Base-by-base conservation (phyloP, 2,888 invertebrate genomes). In the Zaprionus bogoriensis region DNA sequence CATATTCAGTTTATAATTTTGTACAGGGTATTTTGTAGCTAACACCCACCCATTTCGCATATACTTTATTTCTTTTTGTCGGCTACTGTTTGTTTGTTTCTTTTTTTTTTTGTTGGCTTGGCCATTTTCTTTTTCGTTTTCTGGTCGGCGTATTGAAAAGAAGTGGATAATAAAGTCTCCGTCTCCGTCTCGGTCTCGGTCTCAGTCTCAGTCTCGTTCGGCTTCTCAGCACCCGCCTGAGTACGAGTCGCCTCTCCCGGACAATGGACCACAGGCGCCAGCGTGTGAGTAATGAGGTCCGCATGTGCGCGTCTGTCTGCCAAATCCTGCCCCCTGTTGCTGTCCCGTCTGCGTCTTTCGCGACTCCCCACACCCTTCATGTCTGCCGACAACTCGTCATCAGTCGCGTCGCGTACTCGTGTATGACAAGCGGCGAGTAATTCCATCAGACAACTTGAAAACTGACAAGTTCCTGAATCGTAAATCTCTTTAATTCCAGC, bases 81-180 rank as follows among this genome's bases (percentile, higher is more conserved):
- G 55, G 28, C 39, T 55, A 60, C 53, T 76, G 59, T 62, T 58
- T 80, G 64, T 4, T 41, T 41, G n/a, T 10, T 20, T 19, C n/a
- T 2, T 20, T 39, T 41, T 41, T n/a, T 41, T 41, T 5, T 20
- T 5, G n/a, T 4, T 20, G 50, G 57, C 57, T 57, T 52, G 36
- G 27, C 20, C 38, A 22, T 66, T 75, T 67, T 65, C 51, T 48
- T 50, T 68, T 70, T 60, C 41, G 57, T 55, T 68, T 63, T 46
- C 42, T 54, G 48, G 46, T 22, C 17, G 32, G 47, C 32, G 38
- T 62, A 83, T 77, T 71, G 77, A 77, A 68, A 46, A 55, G 59
- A 72, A 79, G 63, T 75, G 70, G 75, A 81, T 80, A 74, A 71
- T 77, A 67, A 62, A 74, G 74, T 62, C 61, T 55, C 32, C 32